Evolutionary conservation across 2,797 vertebrate genomes (phyloP), one percentile per base, ranked within the genome.

Genomic region (Danio albolineatus): DNA sequence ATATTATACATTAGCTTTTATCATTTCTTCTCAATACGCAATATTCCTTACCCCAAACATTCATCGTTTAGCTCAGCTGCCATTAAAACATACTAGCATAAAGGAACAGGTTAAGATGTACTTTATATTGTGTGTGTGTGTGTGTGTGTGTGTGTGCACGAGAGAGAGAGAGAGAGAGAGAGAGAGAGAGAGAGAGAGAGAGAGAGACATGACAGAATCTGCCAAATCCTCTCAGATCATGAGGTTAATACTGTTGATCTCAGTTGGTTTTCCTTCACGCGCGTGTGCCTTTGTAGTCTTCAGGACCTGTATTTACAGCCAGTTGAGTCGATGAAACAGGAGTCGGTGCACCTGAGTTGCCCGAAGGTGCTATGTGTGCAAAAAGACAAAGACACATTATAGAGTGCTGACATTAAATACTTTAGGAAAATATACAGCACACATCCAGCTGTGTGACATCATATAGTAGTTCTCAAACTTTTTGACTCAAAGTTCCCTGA

Each of bases 281-380:
- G 4, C 36, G 7, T 49, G 28, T 66, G 41, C 28, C 17, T 62
- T 19, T 79, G 65, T 39, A 69, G 56, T 28, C 80, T 84, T 99
- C 96, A 99, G 84, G 96, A 98, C 91, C 98, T 97, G 88, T 96
- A 97, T 44, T 97, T 97, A 89, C 98, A 99, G 87, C 96, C 95
- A 79, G 97, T 98, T 64, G 97, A 98, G 91, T 99, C 97, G n/a
- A 99, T 97, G 80, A 93, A 92, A 84, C 98, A 99, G 87, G 95
- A 93, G 0, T 91, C 87, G 19, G 96, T 96, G 90, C 98, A 99
- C 81, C 89, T 94, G 81, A 99, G 89, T 82, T 93, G 95, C 86
- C 98, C 98, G 0, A 98, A 96, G 7, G 97, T 98, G 88, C 98
- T 99, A 84, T 43, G 43, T 17, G 49, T 44, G 78, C 12, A 82